Evolutionary conservation across 1,140 invertebrate species (phyloP), one percentile per base, ranked within the genome.

Genomic region (Plodia interpunctella): DNA sequence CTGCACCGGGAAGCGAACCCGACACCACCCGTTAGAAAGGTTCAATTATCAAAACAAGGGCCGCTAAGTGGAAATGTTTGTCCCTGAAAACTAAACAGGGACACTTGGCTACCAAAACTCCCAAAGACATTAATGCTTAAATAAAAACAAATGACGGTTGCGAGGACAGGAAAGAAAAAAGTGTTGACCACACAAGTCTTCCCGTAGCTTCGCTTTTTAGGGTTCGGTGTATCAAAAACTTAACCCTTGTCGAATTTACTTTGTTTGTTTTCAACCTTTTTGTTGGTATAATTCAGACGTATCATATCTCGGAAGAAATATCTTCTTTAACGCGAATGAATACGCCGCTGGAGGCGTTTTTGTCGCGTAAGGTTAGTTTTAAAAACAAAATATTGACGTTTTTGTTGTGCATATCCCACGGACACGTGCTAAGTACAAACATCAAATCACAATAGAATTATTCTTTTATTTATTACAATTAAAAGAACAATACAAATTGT

Each of bases 171-270:
- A 17, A 44, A 3, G 13, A 44, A 15, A 25, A 44, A 44, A 44
- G 38, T 44, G 38, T 44, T 44, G 38, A 44, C 38, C 38, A 44
- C 38, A 44, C 38, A 44, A 15, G 38, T 15, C 38, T 44, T 44
- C 38, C 38, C 15, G 38, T 44, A 44, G 4, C 30, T 32, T 32
- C 6, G 38, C n/a, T 44, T 44, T 44, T 44, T 44, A 44, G 38
- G 38, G 38, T 44, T 3, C 38, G 2, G n/a, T 44, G 30, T 32
- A 25, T 32, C 8, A 44, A 44, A 44, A 44, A 5, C 5, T 44
- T 44, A 44, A 5, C 13, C 15, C 15, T 44, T 44, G 32, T 35
- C n/a, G 38, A 5, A 15, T 44, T 44, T 38, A 8, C 11, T 44
- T 44, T 32, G 30, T 11, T 32, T 32, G 11, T 8, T 10, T 32